Evolutionary conservation across 2,888 invertebrate genomes (phyloP).

Genomic region (Ariolimax columbianus): DNA sequence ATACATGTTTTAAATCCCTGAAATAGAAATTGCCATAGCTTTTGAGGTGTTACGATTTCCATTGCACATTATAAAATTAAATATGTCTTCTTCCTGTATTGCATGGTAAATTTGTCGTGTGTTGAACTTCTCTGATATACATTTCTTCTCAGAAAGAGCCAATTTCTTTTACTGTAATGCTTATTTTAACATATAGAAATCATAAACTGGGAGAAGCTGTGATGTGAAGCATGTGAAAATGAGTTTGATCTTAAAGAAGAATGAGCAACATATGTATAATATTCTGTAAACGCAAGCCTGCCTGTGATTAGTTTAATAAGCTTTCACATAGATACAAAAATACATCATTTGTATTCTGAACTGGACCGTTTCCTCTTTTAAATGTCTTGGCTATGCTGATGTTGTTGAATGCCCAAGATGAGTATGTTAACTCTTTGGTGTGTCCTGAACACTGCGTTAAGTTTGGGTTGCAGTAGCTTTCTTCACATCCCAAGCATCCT

Average conservation of each 20-base stretch:
- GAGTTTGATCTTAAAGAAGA: not conserved
- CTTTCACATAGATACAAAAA: slow-evolving; percentile 29
- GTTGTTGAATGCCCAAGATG: too few species aligned
- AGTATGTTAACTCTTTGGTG: too few species aligned
- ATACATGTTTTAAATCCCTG: too few species aligned
- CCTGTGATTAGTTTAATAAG: not conserved
- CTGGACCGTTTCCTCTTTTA: not conserved
- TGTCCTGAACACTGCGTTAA: too few species aligned
- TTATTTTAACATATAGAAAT: not conserved
- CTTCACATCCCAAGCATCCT: too few species aligned
- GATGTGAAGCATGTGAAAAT: not conserved
- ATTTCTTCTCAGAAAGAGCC: not conserved
- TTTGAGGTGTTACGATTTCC: too few species aligned
- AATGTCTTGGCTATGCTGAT: too few species aligned
- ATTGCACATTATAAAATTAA: too few species aligned
- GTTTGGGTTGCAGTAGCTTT: too few species aligned
- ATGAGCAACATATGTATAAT: not conserved
- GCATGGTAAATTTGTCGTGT: too few species aligned
- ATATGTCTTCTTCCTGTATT: too few species aligned
- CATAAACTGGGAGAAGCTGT: not conserved
- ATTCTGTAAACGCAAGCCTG: slow-evolving; percentile 32
- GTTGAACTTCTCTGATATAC: not conserved
- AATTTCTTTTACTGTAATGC: not conserved
- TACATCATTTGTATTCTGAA: slow-evolving; percentile 5
- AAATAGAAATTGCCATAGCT: too few species aligned